phyloP scores from a whole-genome alignment of 1,140 invertebrate species.

The Aporrectodea caliginosa region DNA sequence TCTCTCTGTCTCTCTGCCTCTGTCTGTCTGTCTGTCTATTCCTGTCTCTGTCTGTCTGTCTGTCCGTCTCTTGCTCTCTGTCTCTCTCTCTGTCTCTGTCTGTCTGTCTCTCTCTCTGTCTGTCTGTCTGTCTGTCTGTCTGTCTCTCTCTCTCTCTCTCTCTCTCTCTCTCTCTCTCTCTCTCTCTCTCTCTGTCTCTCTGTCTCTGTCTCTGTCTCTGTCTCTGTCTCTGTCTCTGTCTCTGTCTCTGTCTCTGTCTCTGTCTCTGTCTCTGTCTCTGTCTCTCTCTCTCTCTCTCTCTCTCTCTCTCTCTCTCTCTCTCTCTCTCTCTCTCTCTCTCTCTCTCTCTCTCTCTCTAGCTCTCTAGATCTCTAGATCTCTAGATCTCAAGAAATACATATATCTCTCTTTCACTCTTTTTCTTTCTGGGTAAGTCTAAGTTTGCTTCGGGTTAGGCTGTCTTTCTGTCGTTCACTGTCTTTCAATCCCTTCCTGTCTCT shows the following conservation, averaged over 20 bases:
- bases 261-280: background rate
- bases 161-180: background rate
- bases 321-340: conserved; percentile 1
- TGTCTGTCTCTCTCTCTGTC: background rate
- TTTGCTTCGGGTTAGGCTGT: no score
- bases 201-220: background rate
- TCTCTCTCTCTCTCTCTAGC: conserved; percentile 1
- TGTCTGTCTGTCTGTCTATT: no score
- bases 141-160: background rate
- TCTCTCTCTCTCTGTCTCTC: background rate
- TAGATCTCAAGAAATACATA: no score
- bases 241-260: background rate
- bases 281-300: background rate
- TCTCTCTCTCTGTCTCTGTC: no score
- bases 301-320: background rate
- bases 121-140: conserved; percentile 1
- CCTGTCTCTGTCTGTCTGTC: no score
- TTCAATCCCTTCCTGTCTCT: no score
- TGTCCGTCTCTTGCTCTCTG: no score
- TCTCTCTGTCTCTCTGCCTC: no score
- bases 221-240: background rate
- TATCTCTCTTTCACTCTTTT: no score
- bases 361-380: no score
- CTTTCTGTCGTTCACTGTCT: no score
- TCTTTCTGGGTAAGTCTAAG: no score